phyloP scores from a whole-genome alignment of 2,797 vertebrate genomes.

The Kryptopterus vitreolus region DNA sequence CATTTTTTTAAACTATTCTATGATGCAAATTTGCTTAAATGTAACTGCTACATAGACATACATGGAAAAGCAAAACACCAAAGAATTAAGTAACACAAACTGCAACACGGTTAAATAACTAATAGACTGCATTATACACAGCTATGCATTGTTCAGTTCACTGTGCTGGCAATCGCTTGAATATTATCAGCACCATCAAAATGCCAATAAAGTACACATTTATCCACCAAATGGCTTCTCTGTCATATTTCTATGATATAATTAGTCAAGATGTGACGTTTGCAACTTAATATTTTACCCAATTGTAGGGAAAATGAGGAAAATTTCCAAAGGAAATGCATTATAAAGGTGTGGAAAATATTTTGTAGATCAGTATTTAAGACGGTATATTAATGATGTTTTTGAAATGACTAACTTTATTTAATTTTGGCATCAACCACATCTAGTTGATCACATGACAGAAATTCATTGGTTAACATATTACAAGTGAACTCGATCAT shows the following conservation, averaged over 20 bases:
- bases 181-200: background rate
- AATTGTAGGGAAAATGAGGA: background rate
- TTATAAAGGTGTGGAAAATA: too few relatives aligned
- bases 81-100: conserved; percentile 33
- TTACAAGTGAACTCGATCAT: background rate
- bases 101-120: too few relatives aligned
- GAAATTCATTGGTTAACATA: background rate
- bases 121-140: conserved; percentile 19
- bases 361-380: background rate
- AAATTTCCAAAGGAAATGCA: too few relatives aligned
- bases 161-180: background rate
- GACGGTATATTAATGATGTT: background rate
- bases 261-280: too few relatives aligned
- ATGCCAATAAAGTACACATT: conserved; percentile 18
- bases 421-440: background rate
- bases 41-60: conserved; percentile 15
- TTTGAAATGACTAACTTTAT: background rate
- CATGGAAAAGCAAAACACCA: conserved; percentile 33
- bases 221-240: background rate
- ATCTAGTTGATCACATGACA: background rate
- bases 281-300: background rate
- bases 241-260: background rate
- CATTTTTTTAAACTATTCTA: background rate
- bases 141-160: conserved; percentile 28
- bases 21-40: background rate